These are phyloP conservation scores for Pogonognathellus flavescens DNA, from an alignment of 1,140 invertebrate genomes.

Conservation along the genomic window DNA sequence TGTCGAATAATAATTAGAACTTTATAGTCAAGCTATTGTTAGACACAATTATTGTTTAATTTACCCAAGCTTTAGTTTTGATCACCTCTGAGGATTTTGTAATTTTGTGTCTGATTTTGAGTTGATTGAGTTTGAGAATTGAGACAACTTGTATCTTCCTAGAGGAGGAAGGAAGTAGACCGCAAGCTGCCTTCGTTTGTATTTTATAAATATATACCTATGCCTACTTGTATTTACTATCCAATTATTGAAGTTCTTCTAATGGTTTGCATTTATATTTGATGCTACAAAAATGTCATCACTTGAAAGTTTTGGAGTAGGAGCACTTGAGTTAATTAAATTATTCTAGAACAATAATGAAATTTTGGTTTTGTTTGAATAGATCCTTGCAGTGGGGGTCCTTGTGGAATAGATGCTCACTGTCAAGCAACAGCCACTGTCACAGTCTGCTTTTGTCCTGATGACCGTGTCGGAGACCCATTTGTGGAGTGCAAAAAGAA, in stretches of 20 bases:
- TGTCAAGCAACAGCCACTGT: slow-evolving; percentile 81
- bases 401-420: slow-evolving; percentile 85
- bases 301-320: neutral
- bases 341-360: neutral
- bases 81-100: too few species aligned
- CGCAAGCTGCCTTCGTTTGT: too few species aligned
- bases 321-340: neutral
- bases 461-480: slow-evolving; percentile 40
- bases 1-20: too few species aligned
- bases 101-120: too few species aligned
- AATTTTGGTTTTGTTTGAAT: neutral
- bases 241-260: neutral
- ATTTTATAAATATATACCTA: neutral
- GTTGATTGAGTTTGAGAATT: too few species aligned
- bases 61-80: too few species aligned
- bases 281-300: neutral
- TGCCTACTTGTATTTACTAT: neutral
- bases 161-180: too few species aligned
- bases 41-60: too few species aligned
- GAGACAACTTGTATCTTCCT: too few species aligned
- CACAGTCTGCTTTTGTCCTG: slow-evolving; percentile 85
- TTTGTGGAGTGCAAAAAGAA: slow-evolving; percentile 51
- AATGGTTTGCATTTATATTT: neutral
- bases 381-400: slow-evolving; percentile 70
- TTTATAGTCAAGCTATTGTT: too few species aligned